Evolutionary conservation across 2,888 invertebrate genomes (phyloP), one percentile per base, ranked within the genome.

Genomic region (Yponomeuta sedellus): DNA sequence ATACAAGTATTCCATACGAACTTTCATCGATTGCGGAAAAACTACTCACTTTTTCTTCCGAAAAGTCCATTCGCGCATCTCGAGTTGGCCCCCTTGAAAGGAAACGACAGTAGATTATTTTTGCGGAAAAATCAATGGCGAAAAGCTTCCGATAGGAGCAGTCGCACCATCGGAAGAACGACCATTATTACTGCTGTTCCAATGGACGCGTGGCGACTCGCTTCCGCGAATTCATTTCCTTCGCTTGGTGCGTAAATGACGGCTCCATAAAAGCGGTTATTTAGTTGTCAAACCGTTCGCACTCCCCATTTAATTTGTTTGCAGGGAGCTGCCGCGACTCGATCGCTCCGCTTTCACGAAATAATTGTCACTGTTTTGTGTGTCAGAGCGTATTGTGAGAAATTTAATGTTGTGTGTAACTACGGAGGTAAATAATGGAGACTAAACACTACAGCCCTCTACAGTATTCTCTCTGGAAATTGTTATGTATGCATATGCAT

Each of bases 51-150:
- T 28, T 34, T 6, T 8, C 34, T 34, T 34, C 10, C 34, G 34
- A 34, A 34, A 34, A 34, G 10, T 34, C 34, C 34, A 34, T 8
- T 1, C 34, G 6, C 8, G 6, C 34, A 71, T 67, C 44, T 12
- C 16, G 16, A 52, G 44, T 52, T 34, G 34, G 44, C 44, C 3
- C 44, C 44, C 44, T 52, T 16, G 16, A 16, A 34, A 52, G 44
- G 44, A 16, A 52, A 16, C 58, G 62, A 67, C 58, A 66, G 66
- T 67, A 61, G 67, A 68, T 66, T 40, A 73, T 78, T 88, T 34
- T 88, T 88, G 85, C 86, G 89, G 90, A 89, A 88, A 89, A 91
- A 90, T 89, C 87, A 88, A 90, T 88, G 88, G 85, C 74, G 79
- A 81, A 85, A 80, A 72, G 83, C 75, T 88, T 88, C 90, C 90